Conservation (phyloP, 2,797 vertebrate species). For the Anguilla obscura region DNA sequence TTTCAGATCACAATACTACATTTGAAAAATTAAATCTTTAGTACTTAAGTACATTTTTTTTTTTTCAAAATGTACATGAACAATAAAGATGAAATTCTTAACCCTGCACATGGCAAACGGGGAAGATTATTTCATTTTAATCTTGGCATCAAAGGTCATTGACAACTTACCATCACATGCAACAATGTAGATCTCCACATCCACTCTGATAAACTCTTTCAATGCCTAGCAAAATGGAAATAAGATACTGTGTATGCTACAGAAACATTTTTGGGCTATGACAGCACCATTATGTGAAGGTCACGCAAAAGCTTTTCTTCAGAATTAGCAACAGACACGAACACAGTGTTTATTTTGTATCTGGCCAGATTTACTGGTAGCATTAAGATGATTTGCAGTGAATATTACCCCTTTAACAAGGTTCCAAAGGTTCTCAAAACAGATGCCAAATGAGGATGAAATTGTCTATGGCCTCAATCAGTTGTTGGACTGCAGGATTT, state of each 20-base stretch:
- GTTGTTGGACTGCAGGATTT: not conserved
- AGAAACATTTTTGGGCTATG: not conserved
- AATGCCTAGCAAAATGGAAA: conserved; percentile 71
- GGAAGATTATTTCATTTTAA: not conserved
- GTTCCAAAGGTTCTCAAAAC: not conserved
- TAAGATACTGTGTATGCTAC: not conserved
- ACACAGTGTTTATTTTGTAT: not conserved
- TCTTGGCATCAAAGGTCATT: not conserved
- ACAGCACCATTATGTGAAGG: not conserved
- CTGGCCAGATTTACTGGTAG: not conserved
- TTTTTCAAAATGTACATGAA: not conserved
- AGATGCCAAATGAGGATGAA: not conserved
- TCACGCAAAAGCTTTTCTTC: not conserved
- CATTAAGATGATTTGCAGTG: not conserved
- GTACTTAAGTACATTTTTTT: not conserved
- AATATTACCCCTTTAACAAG: not conserved
- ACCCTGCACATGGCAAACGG: not conserved
- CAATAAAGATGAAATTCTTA: not conserved
- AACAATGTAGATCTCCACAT: conserved; percentile 88
- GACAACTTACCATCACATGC: conserved; percentile 82
- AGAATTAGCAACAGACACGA: not conserved
- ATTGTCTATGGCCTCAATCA: not conserved
- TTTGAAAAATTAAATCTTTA: not conserved
- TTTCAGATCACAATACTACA: not conserved
- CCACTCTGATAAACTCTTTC: conserved; percentile 85